phyloP scores from a whole-genome alignment of 2,113 vertebrate species.

The Pseudorasbora parva region DNA sequence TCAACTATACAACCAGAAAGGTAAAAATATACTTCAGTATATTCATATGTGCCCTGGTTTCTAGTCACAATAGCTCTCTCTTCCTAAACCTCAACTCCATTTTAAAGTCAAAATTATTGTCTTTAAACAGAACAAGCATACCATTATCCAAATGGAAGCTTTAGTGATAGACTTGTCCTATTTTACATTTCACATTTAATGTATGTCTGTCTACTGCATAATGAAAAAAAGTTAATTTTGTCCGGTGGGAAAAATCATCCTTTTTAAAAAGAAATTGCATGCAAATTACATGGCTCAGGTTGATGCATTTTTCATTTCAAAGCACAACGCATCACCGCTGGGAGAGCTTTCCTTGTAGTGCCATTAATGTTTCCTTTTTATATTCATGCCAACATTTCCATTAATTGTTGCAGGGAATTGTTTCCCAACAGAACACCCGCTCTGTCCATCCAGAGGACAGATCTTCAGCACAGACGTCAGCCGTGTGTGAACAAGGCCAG shows the following conservation, averaged over 20 bases:
- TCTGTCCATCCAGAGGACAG: background rate
- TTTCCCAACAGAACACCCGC: background rate
- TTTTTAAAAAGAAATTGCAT: conserved; percentile 43
- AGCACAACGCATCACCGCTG: conserved; percentile 35
- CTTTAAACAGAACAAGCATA: background rate
- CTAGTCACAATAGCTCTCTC: background rate
- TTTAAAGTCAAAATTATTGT: background rate
- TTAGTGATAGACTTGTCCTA: background rate
- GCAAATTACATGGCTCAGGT: conserved; percentile 52
- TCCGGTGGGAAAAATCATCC: conserved; percentile 31
- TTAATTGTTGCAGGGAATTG: conserved; percentile 43
- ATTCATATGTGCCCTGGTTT: background rate
- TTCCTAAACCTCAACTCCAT: background rate
- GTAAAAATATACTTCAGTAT: background rate
- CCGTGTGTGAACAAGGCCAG: too few species aligned
- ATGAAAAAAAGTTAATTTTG: conserved; percentile 37
- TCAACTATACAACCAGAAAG: background rate
- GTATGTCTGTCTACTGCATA: conserved; percentile 27
- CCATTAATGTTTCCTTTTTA: conserved; percentile 38
- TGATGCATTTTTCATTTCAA: conserved; percentile 55
- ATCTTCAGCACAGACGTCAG: background rate
- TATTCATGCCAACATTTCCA: conserved; percentile 36
- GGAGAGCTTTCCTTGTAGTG: conserved; percentile 39
- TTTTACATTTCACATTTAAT: conserved; percentile 40
- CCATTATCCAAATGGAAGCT: conserved; percentile 7